Evolutionary conservation across 2,888 invertebrate genomes (phyloP).

Genomic region (Athripsodes cinereus): DNA sequence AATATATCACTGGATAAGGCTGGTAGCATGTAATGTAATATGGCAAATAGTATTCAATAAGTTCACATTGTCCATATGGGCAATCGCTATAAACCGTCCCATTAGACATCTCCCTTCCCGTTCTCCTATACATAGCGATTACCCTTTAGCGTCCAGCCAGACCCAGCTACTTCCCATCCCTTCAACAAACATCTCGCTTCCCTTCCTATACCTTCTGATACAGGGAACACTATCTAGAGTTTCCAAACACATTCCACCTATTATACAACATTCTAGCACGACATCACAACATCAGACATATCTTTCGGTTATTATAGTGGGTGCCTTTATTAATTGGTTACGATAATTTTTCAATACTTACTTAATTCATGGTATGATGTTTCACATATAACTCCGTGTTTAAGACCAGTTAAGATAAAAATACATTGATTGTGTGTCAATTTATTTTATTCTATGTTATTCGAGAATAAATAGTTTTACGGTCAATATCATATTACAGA

Average conservation of each 20-base stretch:
- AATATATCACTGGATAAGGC: neutral
- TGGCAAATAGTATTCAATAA: slow-evolving; percentile 1
- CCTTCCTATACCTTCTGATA: slow-evolving; percentile 2
- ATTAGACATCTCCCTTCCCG: slow-evolving; percentile 21
- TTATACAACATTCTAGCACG: neutral
- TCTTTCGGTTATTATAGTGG: neutral
- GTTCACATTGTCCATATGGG: slow-evolving; percentile 12
- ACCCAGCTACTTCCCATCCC: slow-evolving; percentile 11
- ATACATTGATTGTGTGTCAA: too few species aligned
- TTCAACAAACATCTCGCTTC: neutral
- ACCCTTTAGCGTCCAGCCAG: slow-evolving; percentile 24
- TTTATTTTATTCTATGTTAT: too few species aligned
- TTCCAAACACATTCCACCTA: slow-evolving; percentile 8
- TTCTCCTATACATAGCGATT: slow-evolving; percentile 20
- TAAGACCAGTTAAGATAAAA: too few species aligned
- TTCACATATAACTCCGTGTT: too few species aligned
- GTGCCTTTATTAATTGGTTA: neutral
- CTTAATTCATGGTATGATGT: neutral
- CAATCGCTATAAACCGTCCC: slow-evolving; percentile 24
- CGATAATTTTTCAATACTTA: neutral
- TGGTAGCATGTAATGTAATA: neutral
- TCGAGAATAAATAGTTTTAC: too few species aligned
- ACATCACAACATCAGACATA: neutral
- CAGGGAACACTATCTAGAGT: slow-evolving; percentile 4
- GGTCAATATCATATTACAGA: too few species aligned